Evolutionary conservation across 2,888 invertebrate genomes (phyloP), one percentile per base, ranked within the genome.

Genomic region (Catotricha subobsoleta): DNA sequence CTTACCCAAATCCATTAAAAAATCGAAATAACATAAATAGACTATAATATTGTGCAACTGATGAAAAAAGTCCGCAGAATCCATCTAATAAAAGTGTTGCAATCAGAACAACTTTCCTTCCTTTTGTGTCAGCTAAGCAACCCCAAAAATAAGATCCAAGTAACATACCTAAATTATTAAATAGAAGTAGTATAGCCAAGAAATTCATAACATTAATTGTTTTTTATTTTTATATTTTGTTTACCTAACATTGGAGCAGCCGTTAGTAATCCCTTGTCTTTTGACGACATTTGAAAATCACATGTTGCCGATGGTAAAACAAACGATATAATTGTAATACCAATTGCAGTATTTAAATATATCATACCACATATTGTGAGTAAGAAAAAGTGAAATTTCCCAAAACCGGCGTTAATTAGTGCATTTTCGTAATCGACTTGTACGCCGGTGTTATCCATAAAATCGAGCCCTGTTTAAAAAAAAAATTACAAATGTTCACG

Each of bases 131-230:
- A 46, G 83, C 83, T 53, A 83, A 66, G 57, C 80, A 80, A 38
- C 83, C 83, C 82, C 82, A 83, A 61, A 82, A 79, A 63, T 82
- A 83, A 33, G 81, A 82, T 15, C 83, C 83, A 51, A 83, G 61
- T 39, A 83, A 71, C 82, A 83, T 83, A 47, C 83, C 82, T 79
- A 34, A 34, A 15, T 13, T 35, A n/a, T n/a, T n/a, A n/a, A n/a
- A n/a, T n/a, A 6, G 10, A 25, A 8, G 6, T 25, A 10, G 25
- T 10, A 8, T 16, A 30, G 16, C 4, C 30, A 30, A 8, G 13
- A 12, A 10, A 15, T 15, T 8, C 13, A 30, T 30, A 28, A n/a
- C 10, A 28, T 7, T n/a, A 28, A n/a, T 28, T 10, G 13, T 7
- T 8, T 8, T 8, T 25, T 8, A 25, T 7, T n/a, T 28, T 4